These are phyloP conservation scores for Tetramorium bicarinatum DNA, from an alignment of 2,888 invertebrate species.

Conservation along the genomic window DNA sequence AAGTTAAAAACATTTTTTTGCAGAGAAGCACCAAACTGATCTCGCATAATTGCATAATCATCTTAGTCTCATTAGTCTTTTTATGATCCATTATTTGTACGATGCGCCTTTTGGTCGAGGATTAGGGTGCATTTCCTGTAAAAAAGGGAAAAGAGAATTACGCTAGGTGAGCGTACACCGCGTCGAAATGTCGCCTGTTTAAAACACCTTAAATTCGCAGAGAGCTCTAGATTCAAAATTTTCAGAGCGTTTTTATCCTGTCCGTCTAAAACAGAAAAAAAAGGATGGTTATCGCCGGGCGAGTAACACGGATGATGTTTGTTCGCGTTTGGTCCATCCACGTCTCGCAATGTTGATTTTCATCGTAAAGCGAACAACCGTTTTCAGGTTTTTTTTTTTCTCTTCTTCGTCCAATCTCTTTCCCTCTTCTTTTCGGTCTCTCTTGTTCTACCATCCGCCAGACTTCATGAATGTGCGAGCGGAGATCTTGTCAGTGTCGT, in stretches of 20 bases:
- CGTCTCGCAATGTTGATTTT: slow-evolving; percentile 77
- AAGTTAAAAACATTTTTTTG: not conserved
- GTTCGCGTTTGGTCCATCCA: slow-evolving; percentile 57
- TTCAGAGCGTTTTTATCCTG: slow-evolving; percentile 52
- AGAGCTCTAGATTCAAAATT: slow-evolving; percentile 39
- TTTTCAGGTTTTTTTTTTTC: slow-evolving; percentile 34
- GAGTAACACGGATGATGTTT: slow-evolving; percentile 65
- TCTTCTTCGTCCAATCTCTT: not conserved
- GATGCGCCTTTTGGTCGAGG: not conserved
- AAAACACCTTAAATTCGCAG: slow-evolving; percentile 50
- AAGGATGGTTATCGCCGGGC: slow-evolving; percentile 6
- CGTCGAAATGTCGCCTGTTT: slow-evolving; percentile 42
- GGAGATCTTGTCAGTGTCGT: slow-evolving; percentile 14
- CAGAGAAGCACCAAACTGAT: not conserved
- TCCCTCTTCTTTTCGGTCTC: not conserved
- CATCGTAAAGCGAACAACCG: slow-evolving; percentile 77
- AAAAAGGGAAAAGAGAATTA: slow-evolving; percentile 20
- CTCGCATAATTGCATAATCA: not conserved
- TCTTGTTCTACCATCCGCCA: slow-evolving; percentile 14
- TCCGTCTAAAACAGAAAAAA: slow-evolving; percentile 26
- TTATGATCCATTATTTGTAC: not conserved
- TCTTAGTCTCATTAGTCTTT: not conserved
- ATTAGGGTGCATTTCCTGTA: not conserved
- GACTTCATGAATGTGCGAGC: slow-evolving; percentile 57
- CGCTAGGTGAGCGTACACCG: not conserved